A percentile compares a stretch with the other conserved stretches of the same genome.
phyloP scores from a whole-genome alignment of 2,888 invertebrate species.

The Hyposoter dolosus region DNA sequence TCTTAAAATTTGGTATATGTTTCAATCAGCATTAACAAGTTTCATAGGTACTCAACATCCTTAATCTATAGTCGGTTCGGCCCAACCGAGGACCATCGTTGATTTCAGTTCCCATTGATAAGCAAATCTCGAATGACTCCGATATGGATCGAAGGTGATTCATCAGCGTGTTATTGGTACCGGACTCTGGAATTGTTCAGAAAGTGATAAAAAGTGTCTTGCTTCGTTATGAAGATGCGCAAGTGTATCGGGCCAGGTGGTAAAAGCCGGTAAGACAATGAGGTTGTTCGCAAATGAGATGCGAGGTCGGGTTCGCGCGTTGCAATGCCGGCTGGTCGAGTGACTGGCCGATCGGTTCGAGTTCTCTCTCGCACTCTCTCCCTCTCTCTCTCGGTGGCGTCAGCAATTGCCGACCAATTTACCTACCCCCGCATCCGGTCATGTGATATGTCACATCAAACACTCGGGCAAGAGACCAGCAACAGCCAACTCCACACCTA shows the following conservation, averaged over 20 bases:
- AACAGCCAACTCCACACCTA: conserved; percentile 66
- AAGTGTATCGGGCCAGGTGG: conserved; percentile 36
- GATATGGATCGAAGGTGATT: too few relatives aligned
- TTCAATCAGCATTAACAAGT: too few relatives aligned
- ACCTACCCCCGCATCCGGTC: conserved; percentile 85
- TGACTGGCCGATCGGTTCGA: conserved; percentile 83
- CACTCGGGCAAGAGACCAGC: conserved; percentile 76
- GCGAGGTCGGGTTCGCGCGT: conserved; percentile 42
- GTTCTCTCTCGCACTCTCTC: conserved; percentile 65
- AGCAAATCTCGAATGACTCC: too few relatives aligned
- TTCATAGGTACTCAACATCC: too few relatives aligned
- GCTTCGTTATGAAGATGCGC: neutral
- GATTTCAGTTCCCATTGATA: too few relatives aligned
- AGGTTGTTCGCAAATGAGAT: conserved; percentile 29
- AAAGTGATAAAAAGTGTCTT: neutral
- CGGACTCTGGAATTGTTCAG: neutral
- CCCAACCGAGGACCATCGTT: neutral
- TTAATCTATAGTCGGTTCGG: neutral
- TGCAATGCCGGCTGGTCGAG: conserved; percentile 72
- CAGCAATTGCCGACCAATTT: conserved; percentile 85
- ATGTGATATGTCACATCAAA: conserved; percentile 83
- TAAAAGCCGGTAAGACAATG: conserved; percentile 14
- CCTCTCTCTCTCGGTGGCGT: conserved; percentile 79
- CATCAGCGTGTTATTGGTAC: too few relatives aligned
- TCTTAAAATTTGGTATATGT: too few relatives aligned